phyloP scores from a whole-genome alignment of 35 echinoderm and acorn worm genomes.

The Holothuria glaberrima region DNA sequence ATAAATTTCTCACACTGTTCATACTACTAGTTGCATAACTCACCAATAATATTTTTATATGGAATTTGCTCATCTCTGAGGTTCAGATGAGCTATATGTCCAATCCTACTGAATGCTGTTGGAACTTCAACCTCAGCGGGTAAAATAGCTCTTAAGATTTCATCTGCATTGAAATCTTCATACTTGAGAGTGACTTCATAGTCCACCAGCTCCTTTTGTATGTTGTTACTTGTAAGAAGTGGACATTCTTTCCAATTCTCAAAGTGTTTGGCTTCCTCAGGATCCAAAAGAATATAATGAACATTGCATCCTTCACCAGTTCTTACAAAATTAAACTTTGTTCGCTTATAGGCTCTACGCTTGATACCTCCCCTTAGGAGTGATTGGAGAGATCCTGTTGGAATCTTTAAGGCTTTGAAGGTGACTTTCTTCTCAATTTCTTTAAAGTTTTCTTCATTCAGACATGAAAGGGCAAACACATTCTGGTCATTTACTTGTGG shows the following conservation, averaged over 20 bases:
- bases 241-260: slow-evolving; percentile 48
- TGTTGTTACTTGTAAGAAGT: slow-evolving; percentile 53
- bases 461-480: slow-evolving; percentile 7
- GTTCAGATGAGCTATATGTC: slow-evolving; percentile 93
- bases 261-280: slow-evolving; percentile 36
- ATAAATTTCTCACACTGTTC: no score
- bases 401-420: slow-evolving; percentile 33
- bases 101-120: slow-evolving; percentile 85
- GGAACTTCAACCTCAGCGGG: slow-evolving; percentile 70
- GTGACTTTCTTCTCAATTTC: slow-evolving; percentile 25
- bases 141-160: slow-evolving; percentile 73
- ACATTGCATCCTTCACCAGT: neutral
- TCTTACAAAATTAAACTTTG: slow-evolving; percentile 52
- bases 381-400: neutral
- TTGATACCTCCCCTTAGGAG: slow-evolving; percentile 19
- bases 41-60: slow-evolving; percentile 93
- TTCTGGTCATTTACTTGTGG: neutral
- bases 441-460: neutral
- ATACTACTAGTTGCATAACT: no score
- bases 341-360: neutral
- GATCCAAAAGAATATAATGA: slow-evolving; percentile 48
- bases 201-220: slow-evolving; percentile 65
- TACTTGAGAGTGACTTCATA: slow-evolving; percentile 77
- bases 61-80: slow-evolving; percentile 73
- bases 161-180: slow-evolving; percentile 72